These are phyloP conservation scores for Mola mola DNA, from an alignment of 2,113 vertebrate genomes.

Conservation along the genomic window DNA sequence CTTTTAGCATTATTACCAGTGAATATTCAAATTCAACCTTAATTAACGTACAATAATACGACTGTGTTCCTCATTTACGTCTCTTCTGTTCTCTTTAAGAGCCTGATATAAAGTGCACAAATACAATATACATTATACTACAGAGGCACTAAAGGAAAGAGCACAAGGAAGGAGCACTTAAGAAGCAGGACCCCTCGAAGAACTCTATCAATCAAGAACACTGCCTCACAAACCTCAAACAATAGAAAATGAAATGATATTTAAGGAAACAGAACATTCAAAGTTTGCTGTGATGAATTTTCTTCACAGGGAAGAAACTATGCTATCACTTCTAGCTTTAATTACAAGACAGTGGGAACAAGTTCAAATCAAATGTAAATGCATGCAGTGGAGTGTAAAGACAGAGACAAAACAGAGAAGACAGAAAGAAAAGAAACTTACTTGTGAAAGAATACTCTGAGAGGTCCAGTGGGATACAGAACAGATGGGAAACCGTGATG, in stretches of 20 bases:
- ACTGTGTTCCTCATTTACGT: neutral
- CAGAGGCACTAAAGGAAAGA: neutral
- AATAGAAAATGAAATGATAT: no score
- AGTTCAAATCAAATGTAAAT: neutral
- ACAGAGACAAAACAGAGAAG: slow-evolving; percentile 39
- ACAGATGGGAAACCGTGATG: slow-evolving; percentile 81
- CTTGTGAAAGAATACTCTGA: slow-evolving; percentile 92
- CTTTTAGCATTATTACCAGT: neutral
- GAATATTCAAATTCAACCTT: slow-evolving; percentile 12
- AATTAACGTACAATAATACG: slow-evolving; percentile 7
- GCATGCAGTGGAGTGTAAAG: neutral
- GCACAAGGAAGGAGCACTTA: neutral
- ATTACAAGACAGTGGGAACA: no score
- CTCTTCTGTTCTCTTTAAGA: slow-evolving; percentile 3
- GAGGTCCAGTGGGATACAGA: slow-evolving; percentile 87
- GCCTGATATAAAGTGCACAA: neutral
- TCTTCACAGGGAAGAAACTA: no score
- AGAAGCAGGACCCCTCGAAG: no score
- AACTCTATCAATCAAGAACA: no score
- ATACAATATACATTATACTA: neutral
- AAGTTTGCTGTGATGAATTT: no score
- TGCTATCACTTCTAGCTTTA: no score
- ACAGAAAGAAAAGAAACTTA: slow-evolving; percentile 85
- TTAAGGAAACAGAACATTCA: no score
- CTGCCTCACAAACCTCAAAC: no score